Conservation (phyloP, 2,888 invertebrate species). For the Ommatoiulus sabulosus region DNA sequence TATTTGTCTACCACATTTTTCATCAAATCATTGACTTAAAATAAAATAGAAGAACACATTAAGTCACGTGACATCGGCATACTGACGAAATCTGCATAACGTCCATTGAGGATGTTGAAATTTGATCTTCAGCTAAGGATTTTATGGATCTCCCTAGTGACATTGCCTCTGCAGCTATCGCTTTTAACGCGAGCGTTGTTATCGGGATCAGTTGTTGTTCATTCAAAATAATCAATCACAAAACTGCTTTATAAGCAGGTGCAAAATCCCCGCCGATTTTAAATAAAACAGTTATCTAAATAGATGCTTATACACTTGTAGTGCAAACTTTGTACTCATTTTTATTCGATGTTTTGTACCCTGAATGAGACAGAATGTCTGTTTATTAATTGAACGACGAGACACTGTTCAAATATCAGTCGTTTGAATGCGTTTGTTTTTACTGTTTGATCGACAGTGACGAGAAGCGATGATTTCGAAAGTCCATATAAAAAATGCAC, state of each 20-base stretch:
- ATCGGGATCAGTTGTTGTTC: neutral
- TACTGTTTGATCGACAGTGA: neutral
- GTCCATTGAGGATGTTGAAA: neutral
- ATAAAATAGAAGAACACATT: too few relatives aligned
- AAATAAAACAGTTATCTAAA: neutral
- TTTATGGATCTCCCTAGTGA: neutral
- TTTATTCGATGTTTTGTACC: neutral
- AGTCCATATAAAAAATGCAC: constrained; percentile 51
- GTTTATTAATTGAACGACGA: neutral
- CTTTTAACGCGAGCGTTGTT: neutral
- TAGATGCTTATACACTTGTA: neutral
- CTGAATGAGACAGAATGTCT: neutral
- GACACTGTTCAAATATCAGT: neutral
- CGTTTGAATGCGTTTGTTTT: neutral
- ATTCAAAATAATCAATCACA: neutral
- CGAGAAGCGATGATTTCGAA: constrained; percentile 44
- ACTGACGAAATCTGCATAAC: too few relatives aligned
- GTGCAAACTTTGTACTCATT: neutral
- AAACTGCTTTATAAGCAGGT: neutral
- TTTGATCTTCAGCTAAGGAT: neutral
- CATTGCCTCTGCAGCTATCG: neutral
- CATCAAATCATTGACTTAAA: neutral
- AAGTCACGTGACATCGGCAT: too few relatives aligned
- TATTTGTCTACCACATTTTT: neutral
- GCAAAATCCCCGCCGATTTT: neutral